A percentile compares a stretch with the other conserved stretches of the same genome.
These are phyloP conservation scores for Myotis yumanensis DNA, from an alignment of 2,113 vertebrate genomes.

Conservation along the genomic window DNA sequence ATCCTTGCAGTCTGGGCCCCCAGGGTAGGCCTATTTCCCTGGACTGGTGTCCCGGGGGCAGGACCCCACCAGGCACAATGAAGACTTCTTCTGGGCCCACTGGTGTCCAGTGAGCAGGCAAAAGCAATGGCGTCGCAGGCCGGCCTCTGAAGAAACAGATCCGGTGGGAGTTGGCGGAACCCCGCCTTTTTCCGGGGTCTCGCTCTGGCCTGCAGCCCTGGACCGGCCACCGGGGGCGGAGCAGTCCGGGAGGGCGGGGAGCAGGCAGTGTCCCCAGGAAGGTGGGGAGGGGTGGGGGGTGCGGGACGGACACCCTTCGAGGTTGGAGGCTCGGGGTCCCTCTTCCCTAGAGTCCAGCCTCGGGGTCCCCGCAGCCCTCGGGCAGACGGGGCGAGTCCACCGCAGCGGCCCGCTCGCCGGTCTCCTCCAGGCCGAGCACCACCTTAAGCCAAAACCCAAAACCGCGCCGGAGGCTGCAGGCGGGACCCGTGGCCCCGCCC, in stretches of 20 bases:
- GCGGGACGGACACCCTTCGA: rapidly evolving
- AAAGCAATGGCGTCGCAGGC: neutral
- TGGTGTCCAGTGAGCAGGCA: neutral
- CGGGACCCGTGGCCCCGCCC: neutral
- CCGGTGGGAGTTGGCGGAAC: neutral
- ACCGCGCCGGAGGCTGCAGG: neutral
- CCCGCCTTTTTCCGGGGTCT: too few species aligned
- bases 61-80: rapidly evolving
- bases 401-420: rapidly evolving
- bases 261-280: rapidly evolving
- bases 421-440: rapidly evolving
- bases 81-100: neutral
- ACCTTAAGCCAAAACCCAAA: constrained; percentile 4
- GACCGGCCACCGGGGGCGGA: rapidly evolving
- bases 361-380: rapidly evolving
- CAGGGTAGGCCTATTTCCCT: neutral
- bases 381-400: rapidly evolving
- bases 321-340: rapidly evolving
- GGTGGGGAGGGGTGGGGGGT: too few species aligned
- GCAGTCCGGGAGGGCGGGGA: too few species aligned
- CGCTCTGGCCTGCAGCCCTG: neutral
- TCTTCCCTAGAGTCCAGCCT: too few species aligned
- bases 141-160: neutral
- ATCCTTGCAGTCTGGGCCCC: neutral
- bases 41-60: neutral